Conservation (phyloP, 2,113 vertebrate genomes). For the Semnopithecus entellus region DNA sequence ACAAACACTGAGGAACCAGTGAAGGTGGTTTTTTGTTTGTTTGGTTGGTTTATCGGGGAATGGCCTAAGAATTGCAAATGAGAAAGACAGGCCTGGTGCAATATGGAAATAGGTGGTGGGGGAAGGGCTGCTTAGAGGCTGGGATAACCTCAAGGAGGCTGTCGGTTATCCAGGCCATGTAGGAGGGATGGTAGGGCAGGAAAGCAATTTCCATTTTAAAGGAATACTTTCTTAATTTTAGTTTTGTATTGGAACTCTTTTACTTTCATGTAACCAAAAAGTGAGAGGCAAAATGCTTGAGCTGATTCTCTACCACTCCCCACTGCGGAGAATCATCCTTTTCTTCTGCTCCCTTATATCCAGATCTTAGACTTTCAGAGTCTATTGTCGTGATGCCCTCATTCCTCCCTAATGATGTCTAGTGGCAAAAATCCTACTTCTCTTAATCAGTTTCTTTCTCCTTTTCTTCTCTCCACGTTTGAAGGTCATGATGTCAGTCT, state of each 20-base stretch:
- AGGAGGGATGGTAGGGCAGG: not conserved
- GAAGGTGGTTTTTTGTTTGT: not conserved
- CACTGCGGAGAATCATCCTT: not conserved
- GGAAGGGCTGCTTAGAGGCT: not conserved
- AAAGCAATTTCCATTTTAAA: not conserved
- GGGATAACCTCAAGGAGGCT: not conserved
- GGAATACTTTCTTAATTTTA: not conserved
- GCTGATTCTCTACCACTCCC: not conserved
- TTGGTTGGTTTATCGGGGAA: not conserved
- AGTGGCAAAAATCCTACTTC: not conserved
- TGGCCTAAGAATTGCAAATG: not conserved
- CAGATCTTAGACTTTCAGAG: not conserved
- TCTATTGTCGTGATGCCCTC: not conserved
- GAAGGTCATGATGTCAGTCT: not conserved
- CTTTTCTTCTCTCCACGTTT: not conserved
- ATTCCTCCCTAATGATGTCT: not conserved
- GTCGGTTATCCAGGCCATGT: not conserved
- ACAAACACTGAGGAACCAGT: not conserved
- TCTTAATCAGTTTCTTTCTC: not conserved
- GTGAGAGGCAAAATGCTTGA: not conserved
- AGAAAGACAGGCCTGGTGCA: not conserved
- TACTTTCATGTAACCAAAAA: not conserved
- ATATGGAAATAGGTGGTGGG: not conserved
- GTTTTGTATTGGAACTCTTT: not conserved
- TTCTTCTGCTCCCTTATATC: not conserved